These are phyloP conservation scores for Rhizomys pruinosus DNA, from an alignment of 2,113 vertebrate species.

Conservation along the genomic window DNA sequence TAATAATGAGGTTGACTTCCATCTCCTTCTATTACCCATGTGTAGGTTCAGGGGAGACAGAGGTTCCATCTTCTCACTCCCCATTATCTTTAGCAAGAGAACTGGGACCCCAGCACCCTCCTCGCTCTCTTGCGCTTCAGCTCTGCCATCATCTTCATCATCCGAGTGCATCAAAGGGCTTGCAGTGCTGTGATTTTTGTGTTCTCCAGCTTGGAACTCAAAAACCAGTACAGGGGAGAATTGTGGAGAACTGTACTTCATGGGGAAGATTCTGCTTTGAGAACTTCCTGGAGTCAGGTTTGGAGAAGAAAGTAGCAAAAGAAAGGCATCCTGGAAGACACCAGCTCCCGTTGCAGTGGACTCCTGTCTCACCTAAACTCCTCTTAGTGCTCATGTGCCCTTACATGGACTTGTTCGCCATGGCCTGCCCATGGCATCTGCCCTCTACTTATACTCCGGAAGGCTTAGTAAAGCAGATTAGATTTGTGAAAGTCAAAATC, in stretches of 20 bases:
- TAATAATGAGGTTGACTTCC: background rate
- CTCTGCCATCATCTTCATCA: background rate
- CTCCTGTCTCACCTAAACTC: conserved; percentile 68
- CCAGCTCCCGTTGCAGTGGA: conserved; percentile 26
- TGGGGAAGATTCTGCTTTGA: background rate
- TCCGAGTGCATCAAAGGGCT: background rate
- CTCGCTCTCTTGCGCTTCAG: background rate
- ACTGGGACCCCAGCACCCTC: background rate
- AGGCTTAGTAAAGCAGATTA: conserved; percentile 72
- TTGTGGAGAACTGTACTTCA: background rate
- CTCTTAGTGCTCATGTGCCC: conserved; percentile 64
- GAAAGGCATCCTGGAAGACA: background rate
- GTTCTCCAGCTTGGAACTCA: background rate
- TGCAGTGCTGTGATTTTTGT: background rate
- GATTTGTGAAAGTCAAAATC: conserved; percentile 79
- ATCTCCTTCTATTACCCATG: background rate
- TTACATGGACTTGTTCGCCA: conserved; percentile 78
- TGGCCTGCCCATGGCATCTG: conserved; percentile 48
- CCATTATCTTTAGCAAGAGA: background rate
- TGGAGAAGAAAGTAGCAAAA: background rate
- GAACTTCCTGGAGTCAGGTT: background rate
- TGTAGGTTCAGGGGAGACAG: background rate
- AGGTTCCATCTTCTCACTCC: background rate
- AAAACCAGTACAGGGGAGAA: background rate
- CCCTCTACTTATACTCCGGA: conserved; percentile 54